Percentiles rank a stretch among this genome's conserved stretches.
Conservation (phyloP, 2,797 vertebrate genomes). For the Eurystomus glaucurus region DNA sequence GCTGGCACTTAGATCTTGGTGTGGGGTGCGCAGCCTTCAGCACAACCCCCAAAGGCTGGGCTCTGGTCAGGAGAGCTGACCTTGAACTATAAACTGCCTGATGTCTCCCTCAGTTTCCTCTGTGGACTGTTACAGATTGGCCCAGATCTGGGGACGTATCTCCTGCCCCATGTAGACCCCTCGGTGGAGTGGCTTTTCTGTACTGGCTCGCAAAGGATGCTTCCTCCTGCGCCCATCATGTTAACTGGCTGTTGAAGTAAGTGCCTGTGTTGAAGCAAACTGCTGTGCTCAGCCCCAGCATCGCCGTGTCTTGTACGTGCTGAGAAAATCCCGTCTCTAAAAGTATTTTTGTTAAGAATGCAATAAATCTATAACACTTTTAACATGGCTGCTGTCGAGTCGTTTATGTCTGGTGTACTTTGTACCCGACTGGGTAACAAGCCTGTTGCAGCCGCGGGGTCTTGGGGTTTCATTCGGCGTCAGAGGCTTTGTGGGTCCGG, state of each 20-base stretch:
- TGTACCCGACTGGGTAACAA: too few species aligned
- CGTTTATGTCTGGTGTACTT: conserved; percentile 9
- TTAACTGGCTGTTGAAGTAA: conserved; percentile 64
- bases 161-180: conserved; percentile 7
- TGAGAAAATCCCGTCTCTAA: conserved; percentile 60
- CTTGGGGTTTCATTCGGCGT: background rate
- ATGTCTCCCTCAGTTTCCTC: conserved; percentile 30
- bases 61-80: background rate
- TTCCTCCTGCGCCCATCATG: background rate
- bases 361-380: conserved; percentile 82
- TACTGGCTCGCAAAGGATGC: conserved; percentile 35
- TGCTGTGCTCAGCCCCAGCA: conserved; percentile 41
- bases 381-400: conserved; percentile 65
- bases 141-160: background rate
- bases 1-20: background rate
- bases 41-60: background rate
- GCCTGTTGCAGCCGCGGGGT: background rate
- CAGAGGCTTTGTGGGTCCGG: fast-evolving
- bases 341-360: conserved; percentile 83
- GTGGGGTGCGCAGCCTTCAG: background rate
- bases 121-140: conserved; percentile 42
- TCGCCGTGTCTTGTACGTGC: conserved; percentile 57
- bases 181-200: conserved; percentile 46
- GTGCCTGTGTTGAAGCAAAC: conserved; percentile 37
- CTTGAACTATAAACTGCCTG: background rate